Evolutionary conservation across 2,797 vertebrate species (phyloP).

Genomic region (Nannoperca obscura): DNA sequence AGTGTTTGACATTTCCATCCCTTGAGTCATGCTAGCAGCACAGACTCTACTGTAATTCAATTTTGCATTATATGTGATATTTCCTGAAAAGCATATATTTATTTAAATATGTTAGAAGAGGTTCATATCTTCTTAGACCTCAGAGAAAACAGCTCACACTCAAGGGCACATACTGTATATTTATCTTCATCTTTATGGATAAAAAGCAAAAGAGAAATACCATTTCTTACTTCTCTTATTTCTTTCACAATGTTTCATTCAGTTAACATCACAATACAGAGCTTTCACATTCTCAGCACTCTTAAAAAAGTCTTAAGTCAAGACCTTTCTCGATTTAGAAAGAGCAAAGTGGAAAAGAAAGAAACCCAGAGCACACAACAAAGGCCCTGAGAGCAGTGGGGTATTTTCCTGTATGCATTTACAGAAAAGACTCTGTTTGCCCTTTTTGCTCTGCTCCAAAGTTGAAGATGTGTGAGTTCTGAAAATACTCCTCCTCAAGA

Average conservation of each 20-base stretch:
- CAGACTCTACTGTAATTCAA: not conserved
- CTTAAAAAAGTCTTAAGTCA: slow-evolving; percentile 16
- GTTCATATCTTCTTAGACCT: slow-evolving; percentile 7
- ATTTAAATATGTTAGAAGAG: not conserved
- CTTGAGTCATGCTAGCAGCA: not conserved
- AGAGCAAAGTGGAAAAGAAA: slow-evolving; percentile 39
- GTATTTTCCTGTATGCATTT: slow-evolving; percentile 37
- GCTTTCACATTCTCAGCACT: slow-evolving; percentile 43
- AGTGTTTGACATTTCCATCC: not conserved
- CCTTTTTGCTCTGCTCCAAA: slow-evolving; percentile 22
- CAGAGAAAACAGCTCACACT: slow-evolving; percentile 29
- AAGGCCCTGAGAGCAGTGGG: slow-evolving; percentile 19
- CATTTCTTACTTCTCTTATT: slow-evolving; percentile 12
- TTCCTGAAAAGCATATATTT: too few relatives aligned
- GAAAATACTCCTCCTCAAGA: slow-evolving; percentile 37
- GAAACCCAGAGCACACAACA: slow-evolving; percentile 23
- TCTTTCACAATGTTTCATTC: slow-evolving; percentile 19
- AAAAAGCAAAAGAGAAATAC: slow-evolving; percentile 19
- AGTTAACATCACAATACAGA: slow-evolving; percentile 14
- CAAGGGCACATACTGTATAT: slow-evolving; percentile 22
- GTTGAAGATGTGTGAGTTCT: slow-evolving; percentile 24
- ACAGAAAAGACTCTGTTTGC: slow-evolving; percentile 30
- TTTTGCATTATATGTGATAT: slow-evolving; percentile 4
- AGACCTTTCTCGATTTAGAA: slow-evolving; percentile 38
- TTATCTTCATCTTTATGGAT: slow-evolving; percentile 13